phyloP scores from a whole-genome alignment of 2,797 vertebrate genomes.

The Coregonus ussuriensis region DNA sequence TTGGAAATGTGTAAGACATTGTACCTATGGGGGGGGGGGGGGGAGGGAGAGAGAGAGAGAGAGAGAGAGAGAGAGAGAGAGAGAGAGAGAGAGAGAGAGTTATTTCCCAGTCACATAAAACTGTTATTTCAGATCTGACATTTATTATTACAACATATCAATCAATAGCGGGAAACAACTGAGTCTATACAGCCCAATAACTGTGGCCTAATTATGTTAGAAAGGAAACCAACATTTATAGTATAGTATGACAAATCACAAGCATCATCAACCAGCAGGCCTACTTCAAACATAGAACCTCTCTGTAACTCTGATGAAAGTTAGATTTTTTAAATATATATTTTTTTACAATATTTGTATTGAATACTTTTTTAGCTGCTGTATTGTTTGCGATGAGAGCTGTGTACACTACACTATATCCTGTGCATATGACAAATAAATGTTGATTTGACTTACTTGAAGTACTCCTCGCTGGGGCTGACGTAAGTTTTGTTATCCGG shows the following conservation, averaged over 20 bases:
- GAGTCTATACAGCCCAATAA: not conserved
- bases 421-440: not conserved
- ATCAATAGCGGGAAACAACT: not conserved
- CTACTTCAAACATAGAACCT: not conserved
- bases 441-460: conserved; percentile 85
- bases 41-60: not conserved
- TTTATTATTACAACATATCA: too few relatives aligned
- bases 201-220: not conserved
- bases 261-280: not conserved
- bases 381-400: not conserved
- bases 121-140: not conserved
- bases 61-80: not conserved
- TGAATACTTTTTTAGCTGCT: not conserved
- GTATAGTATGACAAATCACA: not conserved
- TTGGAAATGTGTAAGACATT: conserved; percentile 97
- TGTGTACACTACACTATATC: not conserved
- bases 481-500: conserved; percentile 87
- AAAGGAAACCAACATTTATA: not conserved
- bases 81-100: too few relatives aligned
- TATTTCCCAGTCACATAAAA: too few relatives aligned
- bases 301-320: not conserved
- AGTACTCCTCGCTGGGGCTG: conserved; percentile 98
- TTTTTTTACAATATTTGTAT: not conserved
- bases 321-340: not conserved
- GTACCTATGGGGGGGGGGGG: conserved; percentile 76